phyloP scores from a whole-genome alignment of 2,888 invertebrate species.

The Drosophila testacea region DNA sequence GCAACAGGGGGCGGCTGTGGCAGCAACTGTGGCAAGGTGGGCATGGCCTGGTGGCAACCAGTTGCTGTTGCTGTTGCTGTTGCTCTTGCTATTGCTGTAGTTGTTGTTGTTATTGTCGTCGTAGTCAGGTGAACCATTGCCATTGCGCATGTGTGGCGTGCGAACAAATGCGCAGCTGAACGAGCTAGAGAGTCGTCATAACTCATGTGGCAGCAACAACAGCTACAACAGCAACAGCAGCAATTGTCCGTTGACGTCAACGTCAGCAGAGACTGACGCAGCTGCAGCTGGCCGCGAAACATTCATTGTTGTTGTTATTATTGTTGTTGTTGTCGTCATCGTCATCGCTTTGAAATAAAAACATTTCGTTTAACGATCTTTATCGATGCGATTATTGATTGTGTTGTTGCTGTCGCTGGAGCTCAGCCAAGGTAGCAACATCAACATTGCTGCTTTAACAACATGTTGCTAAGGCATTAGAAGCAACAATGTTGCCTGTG shows the following conservation, averaged over 20 bases:
- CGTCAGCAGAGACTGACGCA: constrained; percentile 5
- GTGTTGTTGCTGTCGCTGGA: constrained; percentile 48
- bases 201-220: constrained; percentile 33
- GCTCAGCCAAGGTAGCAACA: constrained; percentile 22
- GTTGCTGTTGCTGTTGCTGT: neutral
- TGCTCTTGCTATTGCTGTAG: neutral
- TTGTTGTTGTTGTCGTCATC: constrained; percentile 37
- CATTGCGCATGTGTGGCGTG: constrained; percentile 73
- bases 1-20: constrained; percentile 23
- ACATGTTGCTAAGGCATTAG: constrained; percentile 60
- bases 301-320: constrained; percentile 31
- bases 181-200: constrained; percentile 50
- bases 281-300: constrained; percentile 46
- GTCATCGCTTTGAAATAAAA: constrained; percentile 74
- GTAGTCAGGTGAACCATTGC: constrained; percentile 70
- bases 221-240: constrained; percentile 20
- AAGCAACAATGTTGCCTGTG: constrained; percentile 23
- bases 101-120: neutral
- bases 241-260: constrained; percentile 57
- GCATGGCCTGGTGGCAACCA: constrained; percentile 26
- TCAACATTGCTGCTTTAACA: constrained; percentile 29
- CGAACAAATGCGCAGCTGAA: constrained; percentile 66
- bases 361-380: constrained; percentile 83
- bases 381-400: constrained; percentile 85
- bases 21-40: constrained; percentile 21